Percentiles rank a stretch among this genome's conserved stretches.
Evolutionary conservation across 2,888 invertebrate species (phyloP).

Genomic region (Hydropsyche betteni): DNA sequence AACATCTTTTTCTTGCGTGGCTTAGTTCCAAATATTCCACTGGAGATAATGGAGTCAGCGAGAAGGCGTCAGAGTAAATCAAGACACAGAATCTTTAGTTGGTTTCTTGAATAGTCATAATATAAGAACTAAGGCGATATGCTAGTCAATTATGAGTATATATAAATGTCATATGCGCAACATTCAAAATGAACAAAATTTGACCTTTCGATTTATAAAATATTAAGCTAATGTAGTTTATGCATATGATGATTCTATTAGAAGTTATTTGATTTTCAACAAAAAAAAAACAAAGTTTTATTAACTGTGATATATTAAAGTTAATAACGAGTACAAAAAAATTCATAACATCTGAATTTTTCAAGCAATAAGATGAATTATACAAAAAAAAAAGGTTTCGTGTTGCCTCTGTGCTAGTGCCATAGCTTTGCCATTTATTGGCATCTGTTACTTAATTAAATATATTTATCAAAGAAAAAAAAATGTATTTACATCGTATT

Average conservation of each 20-base stretch:
- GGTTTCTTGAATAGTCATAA: slow-evolving; percentile 62
- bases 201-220: no score
- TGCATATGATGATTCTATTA: no score
- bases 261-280: no score
- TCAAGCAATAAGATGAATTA: slow-evolving; percentile 42
- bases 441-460: slow-evolving; percentile 34
- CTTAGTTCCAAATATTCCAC: slow-evolving; percentile 68
- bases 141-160: slow-evolving; percentile 20
- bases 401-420: slow-evolving; percentile 33
- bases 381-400: slow-evolving; percentile 36
- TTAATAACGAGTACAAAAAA: slow-evolving; percentile 20
- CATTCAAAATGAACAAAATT: no score
- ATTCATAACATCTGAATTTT: slow-evolving; percentile 41
- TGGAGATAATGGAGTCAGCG: slow-evolving; percentile 68
- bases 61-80: slow-evolving; percentile 67
- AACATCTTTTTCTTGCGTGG: slow-evolving; percentile 43
- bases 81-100: slow-evolving; percentile 68
- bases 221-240: no score
- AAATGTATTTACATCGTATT: neutral
- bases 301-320: slow-evolving; percentile 24
- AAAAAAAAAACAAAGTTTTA: no score
- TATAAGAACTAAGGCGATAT: neutral
- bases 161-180: no score
- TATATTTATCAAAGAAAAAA: slow-evolving; percentile 29
- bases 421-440: slow-evolving; percentile 38